Percentiles rank a stretch among this genome's conserved stretches.
These are phyloP conservation scores for Crioceris asparagi DNA, from an alignment of 2,888 invertebrate species.

Conservation along the genomic window DNA sequence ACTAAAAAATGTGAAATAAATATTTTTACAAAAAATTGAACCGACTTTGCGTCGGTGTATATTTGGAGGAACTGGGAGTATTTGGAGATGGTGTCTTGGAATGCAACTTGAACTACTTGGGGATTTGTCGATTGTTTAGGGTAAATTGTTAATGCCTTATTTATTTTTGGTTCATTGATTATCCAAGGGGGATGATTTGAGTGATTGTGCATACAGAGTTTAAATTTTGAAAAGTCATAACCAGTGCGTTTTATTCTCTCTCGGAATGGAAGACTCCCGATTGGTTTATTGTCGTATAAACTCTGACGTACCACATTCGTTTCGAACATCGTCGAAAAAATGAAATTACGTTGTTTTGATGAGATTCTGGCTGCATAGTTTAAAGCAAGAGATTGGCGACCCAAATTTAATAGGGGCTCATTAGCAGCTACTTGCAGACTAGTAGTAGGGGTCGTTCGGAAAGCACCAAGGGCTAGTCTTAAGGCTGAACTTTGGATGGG, in stretches of 20 bases:
- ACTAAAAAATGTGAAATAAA: no score
- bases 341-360: slow-evolving; percentile 1
- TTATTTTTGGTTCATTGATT: background rate
- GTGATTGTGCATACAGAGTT: background rate
- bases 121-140: no score
- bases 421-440: slow-evolving; percentile 1
- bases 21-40: no score
- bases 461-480: slow-evolving; percentile 4
- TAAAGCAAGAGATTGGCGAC: slow-evolving; percentile 1
- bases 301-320: no score
- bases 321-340: no score
- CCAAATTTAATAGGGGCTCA: slow-evolving; percentile 3
- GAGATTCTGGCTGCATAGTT: slow-evolving; percentile 3
- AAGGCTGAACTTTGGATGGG: slow-evolving; percentile 2
- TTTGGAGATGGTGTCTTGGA: no score
- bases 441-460: slow-evolving; percentile 1
- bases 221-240: background rate
- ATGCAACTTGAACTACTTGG: no score
- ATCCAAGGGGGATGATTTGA: background rate
- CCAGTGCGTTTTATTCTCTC: background rate
- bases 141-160: background rate
- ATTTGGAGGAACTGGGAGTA: background rate
- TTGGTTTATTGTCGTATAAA: background rate
- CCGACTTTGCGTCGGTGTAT: no score
- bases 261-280: background rate